Percentiles rank a stretch among this genome's conserved stretches.
phyloP scores from a whole-genome alignment of 2,113 vertebrate genomes.

The Misgurnus anguillicaudatus region DNA sequence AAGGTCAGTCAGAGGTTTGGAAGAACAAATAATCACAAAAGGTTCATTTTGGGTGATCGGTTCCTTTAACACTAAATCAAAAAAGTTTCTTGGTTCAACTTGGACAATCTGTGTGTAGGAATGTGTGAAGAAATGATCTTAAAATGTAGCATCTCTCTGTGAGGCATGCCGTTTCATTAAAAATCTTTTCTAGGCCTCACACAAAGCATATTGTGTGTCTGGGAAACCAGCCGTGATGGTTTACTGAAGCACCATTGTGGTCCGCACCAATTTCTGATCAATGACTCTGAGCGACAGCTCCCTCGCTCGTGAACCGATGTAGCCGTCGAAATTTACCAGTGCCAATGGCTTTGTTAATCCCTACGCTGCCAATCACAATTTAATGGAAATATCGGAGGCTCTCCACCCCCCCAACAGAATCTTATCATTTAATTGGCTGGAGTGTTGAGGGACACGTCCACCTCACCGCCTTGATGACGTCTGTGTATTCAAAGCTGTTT shows the following conservation, averaged over 20 bases:
- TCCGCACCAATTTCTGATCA: neutral
- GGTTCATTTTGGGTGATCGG: too few species aligned
- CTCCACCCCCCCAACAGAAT: conserved; percentile 24
- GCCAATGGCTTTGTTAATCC: conserved; percentile 42
- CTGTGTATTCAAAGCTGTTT: conserved; percentile 48
- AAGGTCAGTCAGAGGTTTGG: too few species aligned
- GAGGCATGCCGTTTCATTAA: neutral
- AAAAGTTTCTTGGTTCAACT: too few species aligned
- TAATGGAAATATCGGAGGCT: conserved; percentile 25
- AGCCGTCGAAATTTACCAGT: neutral
- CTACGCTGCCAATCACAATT: conserved; percentile 29
- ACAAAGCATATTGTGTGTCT: conserved; percentile 26
- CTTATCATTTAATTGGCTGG: conserved; percentile 58
- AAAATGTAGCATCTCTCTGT: neutral
- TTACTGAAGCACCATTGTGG: neutral
- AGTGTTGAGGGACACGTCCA: conserved; percentile 47
- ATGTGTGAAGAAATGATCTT: neutral
- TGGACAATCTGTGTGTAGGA: too few species aligned
- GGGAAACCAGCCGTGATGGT: neutral
- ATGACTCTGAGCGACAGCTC: neutral
- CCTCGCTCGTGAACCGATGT: neutral
- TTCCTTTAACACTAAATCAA: too few species aligned
- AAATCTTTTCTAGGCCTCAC: neutral
- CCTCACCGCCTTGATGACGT: conserved; percentile 33
- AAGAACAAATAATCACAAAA: too few species aligned